Conservation (phyloP, 2,113 vertebrate species). For the Cettia cetti region DNA sequence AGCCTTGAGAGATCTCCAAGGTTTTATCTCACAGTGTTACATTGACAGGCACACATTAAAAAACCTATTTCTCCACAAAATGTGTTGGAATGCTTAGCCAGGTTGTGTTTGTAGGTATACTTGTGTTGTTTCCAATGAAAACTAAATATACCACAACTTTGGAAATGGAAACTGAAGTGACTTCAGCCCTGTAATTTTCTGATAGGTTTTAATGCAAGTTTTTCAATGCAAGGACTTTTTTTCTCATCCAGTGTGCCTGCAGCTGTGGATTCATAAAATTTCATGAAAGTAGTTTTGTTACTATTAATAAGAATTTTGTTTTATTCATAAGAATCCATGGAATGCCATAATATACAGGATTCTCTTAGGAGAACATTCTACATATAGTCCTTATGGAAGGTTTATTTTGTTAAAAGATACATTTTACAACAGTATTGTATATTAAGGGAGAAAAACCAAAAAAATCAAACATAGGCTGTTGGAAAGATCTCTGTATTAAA, state of each 20-base stretch:
- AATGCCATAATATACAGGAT: neutral
- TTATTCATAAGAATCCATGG: too few relatives aligned
- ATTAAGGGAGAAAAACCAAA: neutral
- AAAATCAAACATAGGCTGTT: neutral
- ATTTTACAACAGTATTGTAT: neutral
- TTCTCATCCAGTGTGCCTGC: too few relatives aligned
- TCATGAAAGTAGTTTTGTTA: neutral
- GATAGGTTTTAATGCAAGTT: too few relatives aligned
- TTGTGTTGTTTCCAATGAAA: neutral
- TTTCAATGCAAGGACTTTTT: too few relatives aligned
- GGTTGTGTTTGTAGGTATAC: neutral
- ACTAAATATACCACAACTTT: neutral
- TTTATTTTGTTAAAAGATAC: too few relatives aligned
- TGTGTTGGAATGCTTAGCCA: neutral
- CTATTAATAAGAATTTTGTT: too few relatives aligned
- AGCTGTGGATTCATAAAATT: neutral
- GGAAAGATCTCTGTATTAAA: neutral
- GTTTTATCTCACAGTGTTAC: neutral
- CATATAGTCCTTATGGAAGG: neutral
- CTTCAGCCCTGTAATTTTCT: too few relatives aligned
- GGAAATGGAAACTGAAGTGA: too few relatives aligned
- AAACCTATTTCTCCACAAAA: slow-evolving; percentile 1
- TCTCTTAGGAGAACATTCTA: neutral
- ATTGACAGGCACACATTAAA: neutral
- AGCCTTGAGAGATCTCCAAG: neutral